These are phyloP conservation scores for Penaeus japonicus DNA, from an alignment of 1,140 invertebrate species.

Conservation along the genomic window DNA sequence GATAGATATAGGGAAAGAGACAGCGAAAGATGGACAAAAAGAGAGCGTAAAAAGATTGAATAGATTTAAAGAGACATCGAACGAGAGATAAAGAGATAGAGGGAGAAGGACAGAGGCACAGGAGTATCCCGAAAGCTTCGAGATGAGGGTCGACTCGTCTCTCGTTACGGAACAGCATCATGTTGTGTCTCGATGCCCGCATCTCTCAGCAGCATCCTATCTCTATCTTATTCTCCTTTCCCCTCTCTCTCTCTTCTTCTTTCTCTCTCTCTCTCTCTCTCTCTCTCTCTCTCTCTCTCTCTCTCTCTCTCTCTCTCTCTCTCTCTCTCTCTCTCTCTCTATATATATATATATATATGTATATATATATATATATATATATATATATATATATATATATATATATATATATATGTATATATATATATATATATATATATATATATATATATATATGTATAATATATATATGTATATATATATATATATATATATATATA, in stretches of 20 bases:
- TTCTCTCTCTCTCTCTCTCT: background rate
- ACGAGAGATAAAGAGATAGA: background rate
- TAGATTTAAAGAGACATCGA: background rate
- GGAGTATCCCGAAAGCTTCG: background rate
- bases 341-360: too few species aligned
- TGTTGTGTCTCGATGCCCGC: too few species aligned
- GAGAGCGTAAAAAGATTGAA: background rate
- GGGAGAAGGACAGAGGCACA: background rate
- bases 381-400: too few species aligned
- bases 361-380: too few species aligned
- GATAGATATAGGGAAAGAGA: background rate
- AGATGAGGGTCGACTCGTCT: too few species aligned
- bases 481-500: too few species aligned
- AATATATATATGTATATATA: too few species aligned
- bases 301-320: background rate
- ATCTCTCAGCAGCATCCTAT: background rate
- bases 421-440: too few species aligned
- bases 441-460: too few species aligned
- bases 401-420: too few species aligned
- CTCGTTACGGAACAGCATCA: too few species aligned
- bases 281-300: background rate
- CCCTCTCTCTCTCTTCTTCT: slow-evolving; percentile 2
- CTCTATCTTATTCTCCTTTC: background rate
- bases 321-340: background rate
- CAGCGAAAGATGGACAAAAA: background rate